phyloP scores from a whole-genome alignment of 53 echinoderm and acorn worm genomes.

The Henricia sp. region DNA sequence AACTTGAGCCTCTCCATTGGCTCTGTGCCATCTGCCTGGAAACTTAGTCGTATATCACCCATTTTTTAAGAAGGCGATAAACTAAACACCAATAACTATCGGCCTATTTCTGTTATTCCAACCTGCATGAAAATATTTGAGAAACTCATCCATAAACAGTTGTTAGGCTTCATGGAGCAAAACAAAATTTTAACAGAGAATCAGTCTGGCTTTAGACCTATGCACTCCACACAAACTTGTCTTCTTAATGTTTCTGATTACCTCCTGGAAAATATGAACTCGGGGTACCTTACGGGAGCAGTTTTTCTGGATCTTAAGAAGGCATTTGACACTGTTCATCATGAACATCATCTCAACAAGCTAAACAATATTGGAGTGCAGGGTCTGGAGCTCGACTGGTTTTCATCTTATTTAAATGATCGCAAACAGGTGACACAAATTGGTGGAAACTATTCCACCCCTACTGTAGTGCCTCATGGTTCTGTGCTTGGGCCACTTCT shows the following conservation, averaged over 20 bases:
- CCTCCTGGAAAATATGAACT: too few relatives aligned
- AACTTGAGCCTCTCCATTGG: background rate
- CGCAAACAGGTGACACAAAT: too few relatives aligned
- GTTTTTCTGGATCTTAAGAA: too few relatives aligned
- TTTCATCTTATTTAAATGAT: too few relatives aligned
- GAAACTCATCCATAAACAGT: constrained; percentile 16
- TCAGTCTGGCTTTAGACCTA: background rate
- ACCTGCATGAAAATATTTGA: too few relatives aligned
- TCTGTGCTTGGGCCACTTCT: too few relatives aligned
- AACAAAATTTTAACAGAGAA: background rate
- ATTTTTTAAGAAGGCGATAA: background rate
- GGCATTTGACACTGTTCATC: too few relatives aligned
- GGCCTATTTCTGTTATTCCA: background rate
- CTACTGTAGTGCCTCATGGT: too few relatives aligned
- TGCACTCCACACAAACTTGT: too few relatives aligned
- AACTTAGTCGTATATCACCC: background rate
- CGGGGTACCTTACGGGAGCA: background rate
- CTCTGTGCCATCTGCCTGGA: constrained; percentile 1
- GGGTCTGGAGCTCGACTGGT: too few relatives aligned
- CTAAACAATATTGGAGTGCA: background rate
- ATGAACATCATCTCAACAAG: background rate
- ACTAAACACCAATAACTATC: background rate
- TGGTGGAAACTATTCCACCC: too few relatives aligned
- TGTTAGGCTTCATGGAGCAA: background rate
- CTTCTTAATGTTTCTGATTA: too few relatives aligned